Percentiles rank a stretch among this genome's conserved stretches.
phyloP scores from a whole-genome alignment of 2,888 invertebrate species.

The Subacronicta megacephala region DNA sequence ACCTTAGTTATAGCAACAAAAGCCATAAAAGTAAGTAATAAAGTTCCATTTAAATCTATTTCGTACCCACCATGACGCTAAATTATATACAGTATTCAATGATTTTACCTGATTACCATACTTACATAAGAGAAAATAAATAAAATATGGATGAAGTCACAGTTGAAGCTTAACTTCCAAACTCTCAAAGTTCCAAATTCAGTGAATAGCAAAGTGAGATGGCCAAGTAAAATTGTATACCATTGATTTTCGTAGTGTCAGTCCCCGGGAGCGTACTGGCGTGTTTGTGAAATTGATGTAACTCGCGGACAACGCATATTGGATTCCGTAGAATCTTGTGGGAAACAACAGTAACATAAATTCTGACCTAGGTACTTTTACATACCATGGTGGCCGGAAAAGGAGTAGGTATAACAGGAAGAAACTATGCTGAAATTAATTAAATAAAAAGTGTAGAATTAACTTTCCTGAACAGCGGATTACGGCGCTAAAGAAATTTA shows the following conservation, averaged over 20 bases:
- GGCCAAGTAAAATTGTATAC: constrained; percentile 26
- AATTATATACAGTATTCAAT: no score
- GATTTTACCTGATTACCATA: no score
- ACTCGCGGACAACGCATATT: constrained; percentile 56
- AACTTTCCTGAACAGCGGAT: no score
- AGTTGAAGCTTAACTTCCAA: constrained; percentile 22
- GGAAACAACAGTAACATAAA: constrained; percentile 40
- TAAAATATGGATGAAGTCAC: constrained; percentile 1
- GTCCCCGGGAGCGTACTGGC: constrained; percentile 15
- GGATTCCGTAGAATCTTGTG: constrained; percentile 39
- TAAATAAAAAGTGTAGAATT: no score
- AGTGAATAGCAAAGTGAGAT: constrained; percentile 24
- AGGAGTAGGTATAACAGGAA: no score
- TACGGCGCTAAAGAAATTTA: no score
- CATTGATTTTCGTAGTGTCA: constrained; percentile 25
- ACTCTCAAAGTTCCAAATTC: constrained; percentile 20
- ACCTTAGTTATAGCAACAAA: no score
- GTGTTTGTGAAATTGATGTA: constrained; percentile 48
- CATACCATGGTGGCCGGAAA: no score
- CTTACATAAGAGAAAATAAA: neutral
- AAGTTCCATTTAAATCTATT: no score
- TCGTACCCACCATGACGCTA: neutral
- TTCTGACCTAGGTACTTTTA: constrained; percentile 30
- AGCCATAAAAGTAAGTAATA: no score
- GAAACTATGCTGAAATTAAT: no score